phyloP scores from a whole-genome alignment of 2,888 invertebrate species.

The Drosophila antonietae region DNA sequence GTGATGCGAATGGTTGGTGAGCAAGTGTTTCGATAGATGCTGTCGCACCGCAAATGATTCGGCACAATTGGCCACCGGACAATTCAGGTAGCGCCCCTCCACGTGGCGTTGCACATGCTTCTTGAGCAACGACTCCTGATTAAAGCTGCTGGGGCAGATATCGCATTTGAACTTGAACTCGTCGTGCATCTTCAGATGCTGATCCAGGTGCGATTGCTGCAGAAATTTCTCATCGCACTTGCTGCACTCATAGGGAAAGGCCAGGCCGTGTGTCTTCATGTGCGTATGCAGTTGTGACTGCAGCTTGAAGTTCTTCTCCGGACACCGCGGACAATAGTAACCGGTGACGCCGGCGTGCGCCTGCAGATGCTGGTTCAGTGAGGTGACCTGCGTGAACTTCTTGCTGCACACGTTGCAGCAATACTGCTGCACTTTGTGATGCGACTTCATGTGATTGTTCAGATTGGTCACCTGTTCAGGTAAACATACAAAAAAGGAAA shows the following conservation, averaged over 20 bases:
- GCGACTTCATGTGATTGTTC: constrained; percentile 85
- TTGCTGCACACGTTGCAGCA: constrained; percentile 85
- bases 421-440: constrained; percentile 85
- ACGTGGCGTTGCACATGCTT: constrained; percentile 85
- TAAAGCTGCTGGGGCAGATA: constrained; percentile 84
- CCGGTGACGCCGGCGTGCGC: constrained; percentile 84
- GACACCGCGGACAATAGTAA: constrained; percentile 84
- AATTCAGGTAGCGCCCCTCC: constrained; percentile 84
- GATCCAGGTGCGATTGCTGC: constrained; percentile 84
- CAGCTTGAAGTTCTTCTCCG: constrained; percentile 84
- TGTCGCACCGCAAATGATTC: constrained; percentile 85
- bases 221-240: constrained; percentile 85
- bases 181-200: constrained; percentile 84
- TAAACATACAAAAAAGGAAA: background rate
- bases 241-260: constrained; percentile 84
- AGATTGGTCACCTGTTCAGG: constrained; percentile 83
- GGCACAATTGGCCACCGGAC: constrained; percentile 84
- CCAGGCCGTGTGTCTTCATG: constrained; percentile 84
- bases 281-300: constrained; percentile 84
- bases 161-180: constrained; percentile 85
- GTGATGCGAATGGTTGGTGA: constrained; percentile 84
- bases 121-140: constrained; percentile 84
- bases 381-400: constrained; percentile 85
- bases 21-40: constrained; percentile 84
- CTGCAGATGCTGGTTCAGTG: constrained; percentile 84